A percentile compares a stretch with the other conserved stretches of the same genome.
These are phyloP conservation scores for Leucoma salicis DNA, from an alignment of 2,888 invertebrate species.

Conservation along the genomic window DNA sequence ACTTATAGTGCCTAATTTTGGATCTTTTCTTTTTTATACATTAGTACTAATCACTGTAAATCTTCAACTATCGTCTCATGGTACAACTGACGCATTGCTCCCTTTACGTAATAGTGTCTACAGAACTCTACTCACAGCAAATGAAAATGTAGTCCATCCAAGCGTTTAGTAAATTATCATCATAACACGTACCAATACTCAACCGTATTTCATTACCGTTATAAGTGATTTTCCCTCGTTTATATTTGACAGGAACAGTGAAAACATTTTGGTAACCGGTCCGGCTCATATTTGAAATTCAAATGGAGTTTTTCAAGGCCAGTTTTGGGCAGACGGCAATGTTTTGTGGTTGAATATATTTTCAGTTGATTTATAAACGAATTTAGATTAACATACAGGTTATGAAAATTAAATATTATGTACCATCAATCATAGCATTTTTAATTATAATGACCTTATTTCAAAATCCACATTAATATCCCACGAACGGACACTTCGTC, in stretches of 20 bases:
- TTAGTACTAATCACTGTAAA: no score
- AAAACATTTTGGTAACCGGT: conserved; percentile 47
- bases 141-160: conserved; percentile 54
- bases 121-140: conserved; percentile 39
- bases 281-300: conserved; percentile 60
- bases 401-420: conserved; percentile 33
- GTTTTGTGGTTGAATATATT: conserved; percentile 57
- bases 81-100: conserved; percentile 21
- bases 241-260: conserved; percentile 22
- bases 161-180: conserved; percentile 54
- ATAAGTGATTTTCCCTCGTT: conserved; percentile 25
- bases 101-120: conserved; percentile 31
- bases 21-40: no score
- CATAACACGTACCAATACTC: conserved; percentile 14
- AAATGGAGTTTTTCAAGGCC: conserved; percentile 56
- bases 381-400: conserved; percentile 37
- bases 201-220: conserved; percentile 12
- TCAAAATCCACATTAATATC: no score
- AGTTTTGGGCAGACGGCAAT: conserved; percentile 58
- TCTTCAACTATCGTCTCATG: no score
- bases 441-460: no score
- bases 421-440: conserved; percentile 4
- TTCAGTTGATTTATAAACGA: conserved; percentile 65
- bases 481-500: no score
- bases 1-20: no score